Evolutionary conservation across 2,888 invertebrate species (phyloP).

Genomic region (Zootermopsis nevadensis): DNA sequence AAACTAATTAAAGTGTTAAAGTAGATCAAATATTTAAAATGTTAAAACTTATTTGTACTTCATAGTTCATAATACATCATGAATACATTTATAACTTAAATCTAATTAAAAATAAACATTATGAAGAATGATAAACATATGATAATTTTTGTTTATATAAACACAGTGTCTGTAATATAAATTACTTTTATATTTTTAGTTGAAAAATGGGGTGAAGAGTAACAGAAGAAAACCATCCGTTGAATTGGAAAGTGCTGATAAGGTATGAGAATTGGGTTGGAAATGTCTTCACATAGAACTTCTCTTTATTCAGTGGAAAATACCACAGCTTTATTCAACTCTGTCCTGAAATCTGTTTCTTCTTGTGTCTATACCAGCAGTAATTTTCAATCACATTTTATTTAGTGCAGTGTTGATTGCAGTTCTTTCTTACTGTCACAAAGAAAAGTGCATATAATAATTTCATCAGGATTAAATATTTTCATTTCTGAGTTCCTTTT

Average conservation of each 20-base stretch:
- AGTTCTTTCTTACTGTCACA: too few species aligned
- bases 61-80: too few species aligned
- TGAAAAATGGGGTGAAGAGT: constrained; percentile 46
- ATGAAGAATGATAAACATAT: too few species aligned
- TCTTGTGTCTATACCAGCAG: neutral
- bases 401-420: neutral
- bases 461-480: too few species aligned
- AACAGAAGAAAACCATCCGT: constrained; percentile 15
- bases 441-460: too few species aligned
- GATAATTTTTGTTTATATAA: too few species aligned
- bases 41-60: too few species aligned
- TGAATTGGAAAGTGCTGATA: constrained; percentile 6
- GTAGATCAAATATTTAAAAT: too few species aligned
- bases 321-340: neutral
- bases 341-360: neutral
- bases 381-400: neutral
- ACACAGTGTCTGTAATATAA: neutral
- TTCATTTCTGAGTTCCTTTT: neutral
- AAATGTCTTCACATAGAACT: neutral
- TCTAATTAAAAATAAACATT: too few species aligned
- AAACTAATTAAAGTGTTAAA: too few species aligned
- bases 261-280: constrained; percentile 22
- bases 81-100: too few species aligned
- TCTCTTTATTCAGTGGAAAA: neutral
- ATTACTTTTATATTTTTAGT: constrained; percentile 44